phyloP scores from a whole-genome alignment of 2,888 invertebrate genomes.

The Neelides folsomi region DNA sequence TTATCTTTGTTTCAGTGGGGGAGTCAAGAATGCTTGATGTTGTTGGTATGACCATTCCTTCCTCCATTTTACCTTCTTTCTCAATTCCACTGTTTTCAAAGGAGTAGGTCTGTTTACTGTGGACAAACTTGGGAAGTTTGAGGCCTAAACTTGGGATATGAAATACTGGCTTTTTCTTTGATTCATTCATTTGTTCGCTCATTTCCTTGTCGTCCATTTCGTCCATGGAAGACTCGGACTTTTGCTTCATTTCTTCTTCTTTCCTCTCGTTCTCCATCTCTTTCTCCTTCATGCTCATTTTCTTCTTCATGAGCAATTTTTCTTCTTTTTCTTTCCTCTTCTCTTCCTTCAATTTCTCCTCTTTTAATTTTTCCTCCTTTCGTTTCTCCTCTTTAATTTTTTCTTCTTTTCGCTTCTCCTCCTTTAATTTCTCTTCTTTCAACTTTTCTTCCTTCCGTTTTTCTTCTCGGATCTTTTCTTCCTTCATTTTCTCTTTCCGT shows the following conservation, averaged over 20 bases:
- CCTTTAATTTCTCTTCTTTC: too few species aligned
- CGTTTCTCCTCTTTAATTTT: slow-evolving; percentile 2
- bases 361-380: neutral
- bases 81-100: slow-evolving; percentile 19
- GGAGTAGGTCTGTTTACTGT: slow-evolving; percentile 23
- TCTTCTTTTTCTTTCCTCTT: slow-evolving; percentile 2
- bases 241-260: too few species aligned
- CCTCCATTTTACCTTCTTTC: slow-evolving; percentile 12
- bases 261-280: too few species aligned
- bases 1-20: too few species aligned
- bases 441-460: too few species aligned
- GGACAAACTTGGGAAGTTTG: slow-evolving; percentile 24
- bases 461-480: too few species aligned
- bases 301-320: neutral
- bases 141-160: slow-evolving; percentile 23
- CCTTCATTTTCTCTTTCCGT: too few species aligned
- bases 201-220: too few species aligned
- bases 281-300: neutral
- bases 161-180: slow-evolving; percentile 9
- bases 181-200: too few species aligned
- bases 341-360: neutral
- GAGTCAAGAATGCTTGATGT: too few species aligned
- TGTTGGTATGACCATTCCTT: too few species aligned
- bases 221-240: too few species aligned
- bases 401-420: neutral